Evolutionary conservation across 2,888 invertebrate species (phyloP).

Genomic region (Eutolmus rufibarbis): DNA sequence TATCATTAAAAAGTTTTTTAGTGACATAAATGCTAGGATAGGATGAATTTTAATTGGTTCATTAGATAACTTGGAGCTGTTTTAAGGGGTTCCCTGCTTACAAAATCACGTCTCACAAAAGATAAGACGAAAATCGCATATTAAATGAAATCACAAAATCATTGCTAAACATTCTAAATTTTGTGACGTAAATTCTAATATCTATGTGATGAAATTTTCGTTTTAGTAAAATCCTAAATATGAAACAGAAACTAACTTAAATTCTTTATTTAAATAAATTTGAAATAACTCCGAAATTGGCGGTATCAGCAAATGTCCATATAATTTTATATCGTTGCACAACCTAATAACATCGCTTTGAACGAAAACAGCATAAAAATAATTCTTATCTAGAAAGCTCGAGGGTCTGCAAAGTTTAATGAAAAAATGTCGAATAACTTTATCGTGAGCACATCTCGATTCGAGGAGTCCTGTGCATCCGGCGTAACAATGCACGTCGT

Average conservation of each 20-base stretch:
- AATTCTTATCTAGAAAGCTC: not conserved
- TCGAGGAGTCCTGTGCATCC: not conserved
- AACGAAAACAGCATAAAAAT: not conserved
- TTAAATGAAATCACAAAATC: not conserved
- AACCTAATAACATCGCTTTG: not conserved
- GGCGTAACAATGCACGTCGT: not conserved
- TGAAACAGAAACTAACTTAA: too few species aligned
- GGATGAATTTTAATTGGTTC: not conserved
- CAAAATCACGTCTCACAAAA: not conserved
- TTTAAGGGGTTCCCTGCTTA: not conserved
- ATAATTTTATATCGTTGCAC: not conserved
- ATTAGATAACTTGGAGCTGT: not conserved
- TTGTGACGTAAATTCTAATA: not conserved
- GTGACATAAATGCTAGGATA: not conserved
- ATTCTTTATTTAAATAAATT: too few species aligned
- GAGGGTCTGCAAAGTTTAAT: not conserved
- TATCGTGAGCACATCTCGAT: conserved; percentile 13
- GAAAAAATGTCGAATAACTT: conserved; percentile 13
- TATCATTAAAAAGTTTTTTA: not conserved
- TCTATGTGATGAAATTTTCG: not conserved
- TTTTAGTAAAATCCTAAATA: not conserved
- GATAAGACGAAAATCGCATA: not conserved
- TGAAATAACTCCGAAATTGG: not conserved
- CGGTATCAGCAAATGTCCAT: not conserved
- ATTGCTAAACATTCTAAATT: not conserved